Base-by-base conservation (phyloP, 2,113 vertebrate species). In the Dasyprocta punctata region DNA sequence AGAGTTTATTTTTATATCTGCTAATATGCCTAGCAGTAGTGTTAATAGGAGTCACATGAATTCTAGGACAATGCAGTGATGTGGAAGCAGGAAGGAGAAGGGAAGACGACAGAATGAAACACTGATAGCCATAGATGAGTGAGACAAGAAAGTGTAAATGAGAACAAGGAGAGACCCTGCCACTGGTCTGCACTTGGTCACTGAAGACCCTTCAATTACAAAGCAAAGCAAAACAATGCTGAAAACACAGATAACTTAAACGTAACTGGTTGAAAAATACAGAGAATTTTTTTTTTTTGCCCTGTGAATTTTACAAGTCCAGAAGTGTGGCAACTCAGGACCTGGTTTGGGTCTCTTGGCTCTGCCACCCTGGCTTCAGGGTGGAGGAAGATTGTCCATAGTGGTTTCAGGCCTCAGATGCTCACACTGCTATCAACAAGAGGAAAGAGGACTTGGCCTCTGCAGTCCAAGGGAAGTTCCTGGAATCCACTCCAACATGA, bases 31-130 rank as follows among this genome's bases (percentile, higher is more conserved):
- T 61, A 75, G 56, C 44, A 95, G 54, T 20, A 89, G 84, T 84
- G 83, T 96, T 97, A 65, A 94, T 81, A 88, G 56, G 3, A 96
- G 44, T 33, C 80, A 63, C 81, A 47, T 73, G 60, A 95, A 92
- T 81, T 90, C 92, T n/a, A 54, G 67, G 8, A 92, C 49, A 93
- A 61, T 58, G 7, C 89, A 95, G 49, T 3, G 22, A 7, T 28
- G 49, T 60, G 24, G 41, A 77, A 77, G 10, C 63, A 69, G 49
- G 56, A 61, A 80, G 63, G 44, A 38, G 1, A 84, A 38, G 28
- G 33, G 58, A 47, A 69, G 49, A 33, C 82, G 90, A 33, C 58
- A 26, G 12, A 82, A 7, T 54, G 1, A 86, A 69, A 10, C 2
- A 33, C 12, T 90, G 33, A 28, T 47, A n/a, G 60, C 80, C n/a